Percentiles rank a stretch among this genome's conserved stretches.
These are phyloP conservation scores for Neosalanx taihuensis DNA, from an alignment of 2,797 vertebrate species.

Conservation along the genomic window DNA sequence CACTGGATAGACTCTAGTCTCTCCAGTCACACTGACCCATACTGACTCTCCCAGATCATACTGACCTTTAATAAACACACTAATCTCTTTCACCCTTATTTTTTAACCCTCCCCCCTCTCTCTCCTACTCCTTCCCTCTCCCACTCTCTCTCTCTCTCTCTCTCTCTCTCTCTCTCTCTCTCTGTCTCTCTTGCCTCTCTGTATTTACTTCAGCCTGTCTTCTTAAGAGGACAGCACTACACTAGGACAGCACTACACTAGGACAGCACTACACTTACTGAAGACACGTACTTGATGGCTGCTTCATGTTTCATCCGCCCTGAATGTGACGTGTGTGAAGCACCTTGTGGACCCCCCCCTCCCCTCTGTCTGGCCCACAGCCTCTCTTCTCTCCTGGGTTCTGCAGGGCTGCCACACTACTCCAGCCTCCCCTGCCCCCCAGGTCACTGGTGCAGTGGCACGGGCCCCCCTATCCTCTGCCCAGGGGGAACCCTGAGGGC, in stretches of 20 bases:
- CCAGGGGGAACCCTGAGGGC: constrained; percentile 82
- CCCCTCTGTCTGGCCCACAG: not conserved
- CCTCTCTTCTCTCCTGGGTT: not conserved
- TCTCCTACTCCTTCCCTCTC: not conserved
- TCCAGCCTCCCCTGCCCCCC: constrained; percentile 78
- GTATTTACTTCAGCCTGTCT: too few species aligned
- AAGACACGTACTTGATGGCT: too few species aligned
- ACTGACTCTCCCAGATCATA: not conserved
- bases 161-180: not conserved
- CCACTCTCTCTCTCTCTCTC: not conserved
- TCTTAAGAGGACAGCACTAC: too few species aligned
- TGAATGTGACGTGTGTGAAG: too few species aligned
- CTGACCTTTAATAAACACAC: too few species aligned
- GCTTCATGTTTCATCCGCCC: too few species aligned
- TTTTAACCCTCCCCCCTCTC: not conserved
- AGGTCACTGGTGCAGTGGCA: constrained; percentile 88
- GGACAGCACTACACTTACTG: too few species aligned
- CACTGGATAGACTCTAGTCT: not conserved
- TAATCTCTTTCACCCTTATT: not conserved
- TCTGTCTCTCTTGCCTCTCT: not conserved
- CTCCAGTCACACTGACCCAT: too few species aligned
- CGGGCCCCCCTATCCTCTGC: constrained; percentile 75
- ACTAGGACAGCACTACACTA: too few species aligned
- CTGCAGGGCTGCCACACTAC: constrained; percentile 68
- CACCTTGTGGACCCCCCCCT: not conserved